A percentile compares a stretch with the other conserved stretches of the same genome.
Evolutionary conservation across 2,113 vertebrate genomes (phyloP).

Genomic region (Macrotis lagotis): DNA sequence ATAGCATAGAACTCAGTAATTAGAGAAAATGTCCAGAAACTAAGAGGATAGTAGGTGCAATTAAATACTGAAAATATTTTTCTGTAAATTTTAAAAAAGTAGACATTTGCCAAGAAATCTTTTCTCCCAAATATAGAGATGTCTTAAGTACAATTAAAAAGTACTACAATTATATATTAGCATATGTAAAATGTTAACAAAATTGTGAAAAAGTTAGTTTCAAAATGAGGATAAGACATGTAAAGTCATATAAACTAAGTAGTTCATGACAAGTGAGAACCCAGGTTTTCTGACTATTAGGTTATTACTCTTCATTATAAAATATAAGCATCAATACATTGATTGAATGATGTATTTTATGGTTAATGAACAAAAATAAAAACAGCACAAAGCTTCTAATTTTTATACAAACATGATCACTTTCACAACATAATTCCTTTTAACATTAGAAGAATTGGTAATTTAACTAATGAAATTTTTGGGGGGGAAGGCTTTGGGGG

Average conservation of each 20-base stretch:
- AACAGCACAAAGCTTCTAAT: constrained; percentile 39
- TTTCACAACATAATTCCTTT: background rate
- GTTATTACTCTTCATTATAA: background rate
- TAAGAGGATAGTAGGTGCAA: too few species aligned
- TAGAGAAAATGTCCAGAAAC: background rate
- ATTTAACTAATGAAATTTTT: background rate
- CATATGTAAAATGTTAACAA: background rate
- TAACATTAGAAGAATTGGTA: background rate
- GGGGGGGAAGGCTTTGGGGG: too few species aligned
- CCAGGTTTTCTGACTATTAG: too few species aligned
- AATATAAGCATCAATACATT: constrained; percentile 19
- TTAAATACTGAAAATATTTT: background rate
- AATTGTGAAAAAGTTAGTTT: background rate
- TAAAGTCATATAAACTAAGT: too few species aligned
- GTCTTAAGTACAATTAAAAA: background rate
- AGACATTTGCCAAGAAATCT: background rate
- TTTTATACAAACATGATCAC: constrained; percentile 28
- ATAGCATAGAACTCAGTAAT: background rate
- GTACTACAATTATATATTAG: background rate
- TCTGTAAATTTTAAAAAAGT: background rate
- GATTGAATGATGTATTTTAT: constrained; percentile 41
- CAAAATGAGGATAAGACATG: background rate
- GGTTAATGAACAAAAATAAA: constrained; percentile 22
- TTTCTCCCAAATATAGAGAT: background rate
- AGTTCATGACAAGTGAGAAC: too few species aligned